Evolutionary conservation across 2,113 vertebrate species (phyloP), one percentile per base, ranked within the genome.

Genomic region (Empidonax alnorum): DNA sequence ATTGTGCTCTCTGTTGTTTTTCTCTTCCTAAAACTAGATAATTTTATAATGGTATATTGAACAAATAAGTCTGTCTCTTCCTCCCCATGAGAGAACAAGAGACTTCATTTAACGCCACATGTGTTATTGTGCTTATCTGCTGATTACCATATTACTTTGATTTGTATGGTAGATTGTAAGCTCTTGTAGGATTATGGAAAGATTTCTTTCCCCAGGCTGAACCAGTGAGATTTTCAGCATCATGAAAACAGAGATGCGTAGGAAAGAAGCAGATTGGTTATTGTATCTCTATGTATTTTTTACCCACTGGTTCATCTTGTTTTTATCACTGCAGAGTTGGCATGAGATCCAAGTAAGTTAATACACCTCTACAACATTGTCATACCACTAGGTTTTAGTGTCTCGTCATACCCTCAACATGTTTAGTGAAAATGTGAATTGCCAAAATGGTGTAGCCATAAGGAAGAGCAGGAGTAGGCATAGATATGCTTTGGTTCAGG

Each of bases 121-220:
- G 96, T 95, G 91, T 95, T 92, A 58, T 91, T 91, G 89, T 88
- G 96, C 94, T 96, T 97, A 97, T 98, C 97, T 94, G 56, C 93
- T 96, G 96, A 97, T 98, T 97, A 97, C 95, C 83, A 91, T 97
- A 96, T 97, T 97, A 92, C 92, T 95, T 94, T 97, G 97, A 98
- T 98, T 97, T 94, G 93, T 97, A 88, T 95, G 95, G 94, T 94
- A 97, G 97, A 96, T 97, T 97, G 96, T 84, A 96, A 96, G 93
- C 85, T 96, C 93, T 39, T 95, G 87, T 84, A 96, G 96, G 95
- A 96, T 96, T 97, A 96, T 82, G 93, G 91, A 83, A 96, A 97
- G 55, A 93, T 96, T 97, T 96, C 87, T 96, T 96, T 96, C 94
- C 68, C 37, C 58, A 42, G 94, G 96, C 95, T 96, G 89, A 91